phyloP scores from a whole-genome alignment of 2,113 vertebrate species.

The Grus americana region DNA sequence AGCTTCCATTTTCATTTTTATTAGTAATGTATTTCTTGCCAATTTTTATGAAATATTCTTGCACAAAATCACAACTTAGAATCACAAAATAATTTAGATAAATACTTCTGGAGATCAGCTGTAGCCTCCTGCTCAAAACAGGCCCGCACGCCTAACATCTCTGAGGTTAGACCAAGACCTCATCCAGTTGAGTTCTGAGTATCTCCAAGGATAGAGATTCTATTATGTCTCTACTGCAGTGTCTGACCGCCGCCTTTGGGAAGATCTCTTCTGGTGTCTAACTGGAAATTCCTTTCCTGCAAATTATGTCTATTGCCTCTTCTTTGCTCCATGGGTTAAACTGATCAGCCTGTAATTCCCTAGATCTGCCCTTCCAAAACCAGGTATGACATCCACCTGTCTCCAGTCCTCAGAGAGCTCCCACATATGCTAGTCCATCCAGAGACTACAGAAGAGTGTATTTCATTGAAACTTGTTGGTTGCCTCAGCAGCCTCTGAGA shows the following conservation, averaged over 20 bases:
- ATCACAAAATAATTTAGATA: background rate
- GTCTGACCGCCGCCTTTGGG: background rate
- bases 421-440: background rate
- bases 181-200: background rate
- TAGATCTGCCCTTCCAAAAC: background rate
- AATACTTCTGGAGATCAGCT: background rate
- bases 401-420: background rate
- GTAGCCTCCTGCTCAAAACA: background rate
- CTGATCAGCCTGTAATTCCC: background rate
- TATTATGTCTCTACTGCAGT: background rate
- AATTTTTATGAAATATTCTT: conserved; percentile 9
- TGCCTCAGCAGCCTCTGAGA: background rate
- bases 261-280: background rate
- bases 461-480: background rate
- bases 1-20: background rate
- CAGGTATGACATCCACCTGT: background rate
- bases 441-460: background rate
- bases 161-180: background rate
- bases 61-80: background rate
- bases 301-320: background rate
- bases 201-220: background rate
- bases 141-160: background rate
- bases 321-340: background rate
- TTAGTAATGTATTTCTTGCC: conserved; percentile 1
- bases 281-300: background rate